A percentile compares a stretch with the other conserved stretches of the same genome.
Evolutionary conservation across 2,797 vertebrate genomes (phyloP).

Genomic region (Varecia variegata): DNA sequence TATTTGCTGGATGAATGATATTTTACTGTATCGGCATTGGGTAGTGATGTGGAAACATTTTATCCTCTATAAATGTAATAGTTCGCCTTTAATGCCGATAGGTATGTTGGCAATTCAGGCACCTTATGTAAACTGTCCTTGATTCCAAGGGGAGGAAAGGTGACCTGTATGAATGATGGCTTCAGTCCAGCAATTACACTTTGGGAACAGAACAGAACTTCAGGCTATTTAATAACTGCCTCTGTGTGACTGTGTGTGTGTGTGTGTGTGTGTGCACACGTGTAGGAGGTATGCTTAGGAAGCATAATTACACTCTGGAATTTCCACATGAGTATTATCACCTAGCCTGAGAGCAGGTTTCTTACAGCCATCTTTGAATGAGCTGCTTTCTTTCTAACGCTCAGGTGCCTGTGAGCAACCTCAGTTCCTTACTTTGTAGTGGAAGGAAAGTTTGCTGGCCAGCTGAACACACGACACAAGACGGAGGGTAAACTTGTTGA

Average conservation of each 20-base stretch:
- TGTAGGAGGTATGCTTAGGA: constrained; percentile 14
- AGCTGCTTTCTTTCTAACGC: neutral
- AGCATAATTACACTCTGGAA: constrained; percentile 48
- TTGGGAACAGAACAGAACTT: constrained; percentile 68
- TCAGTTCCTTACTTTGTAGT: constrained; percentile 86
- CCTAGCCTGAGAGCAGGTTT: neutral
- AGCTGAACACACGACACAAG: constrained; percentile 93
- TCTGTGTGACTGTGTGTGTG: constrained; percentile 4
- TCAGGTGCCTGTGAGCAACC: neutral
- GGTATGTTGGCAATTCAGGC: constrained; percentile 45
- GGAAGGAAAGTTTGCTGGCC: constrained; percentile 94
- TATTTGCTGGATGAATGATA: neutral
- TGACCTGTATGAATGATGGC: constrained; percentile 71
- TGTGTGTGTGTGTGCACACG: neutral
- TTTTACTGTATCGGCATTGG: neutral
- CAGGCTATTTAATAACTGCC: constrained; percentile 51
- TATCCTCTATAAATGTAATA: constrained; percentile 23
- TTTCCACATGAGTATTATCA: constrained; percentile 28
- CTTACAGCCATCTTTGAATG: neutral
- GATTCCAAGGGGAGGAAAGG: constrained; percentile 65
- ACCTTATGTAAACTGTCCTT: constrained; percentile 73
- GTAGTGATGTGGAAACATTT: neutral
- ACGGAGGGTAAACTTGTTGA: constrained; percentile 86
- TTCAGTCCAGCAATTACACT: constrained; percentile 65
- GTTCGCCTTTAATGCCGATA: constrained; percentile 29